Conservation (phyloP, 2,797 vertebrate species). For the Thaleichthys pacificus region DNA sequence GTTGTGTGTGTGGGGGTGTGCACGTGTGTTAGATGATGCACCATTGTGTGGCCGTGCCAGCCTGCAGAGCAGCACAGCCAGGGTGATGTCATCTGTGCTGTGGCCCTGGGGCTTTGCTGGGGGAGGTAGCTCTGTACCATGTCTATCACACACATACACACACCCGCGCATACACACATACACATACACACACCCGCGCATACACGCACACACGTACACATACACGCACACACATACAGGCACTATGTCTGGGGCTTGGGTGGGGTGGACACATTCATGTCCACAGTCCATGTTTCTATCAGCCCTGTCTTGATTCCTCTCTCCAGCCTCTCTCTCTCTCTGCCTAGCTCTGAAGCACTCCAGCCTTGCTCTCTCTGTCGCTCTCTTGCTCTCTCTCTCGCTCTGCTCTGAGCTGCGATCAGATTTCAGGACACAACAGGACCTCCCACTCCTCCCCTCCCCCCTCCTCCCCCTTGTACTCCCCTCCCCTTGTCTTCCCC, state of each 20-base stretch:
- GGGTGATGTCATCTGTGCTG: constrained; percentile 11
- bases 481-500: background rate
- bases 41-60: background rate
- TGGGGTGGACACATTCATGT: background rate
- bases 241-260: background rate
- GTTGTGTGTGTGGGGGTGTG: background rate
- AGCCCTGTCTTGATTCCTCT: background rate
- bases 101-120: background rate
- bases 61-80: background rate
- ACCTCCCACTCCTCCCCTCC: background rate
- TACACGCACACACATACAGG: background rate
- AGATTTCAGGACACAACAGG: constrained; percentile 20
- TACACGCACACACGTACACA: too few species aligned
- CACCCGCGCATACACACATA: too few species aligned
- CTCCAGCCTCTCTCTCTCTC: background rate
- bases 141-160: background rate
- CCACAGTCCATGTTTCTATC: background rate
- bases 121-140: constrained; percentile 1
- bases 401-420: background rate
- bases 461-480: background rate
- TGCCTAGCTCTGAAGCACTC: background rate
- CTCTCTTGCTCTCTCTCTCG: background rate
- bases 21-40: background rate
- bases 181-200: too few species aligned
- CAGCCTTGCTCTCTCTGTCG: background rate